Evolutionary conservation across 2,113 vertebrate species (phyloP).

Genomic region (Lates calcarifer): DNA sequence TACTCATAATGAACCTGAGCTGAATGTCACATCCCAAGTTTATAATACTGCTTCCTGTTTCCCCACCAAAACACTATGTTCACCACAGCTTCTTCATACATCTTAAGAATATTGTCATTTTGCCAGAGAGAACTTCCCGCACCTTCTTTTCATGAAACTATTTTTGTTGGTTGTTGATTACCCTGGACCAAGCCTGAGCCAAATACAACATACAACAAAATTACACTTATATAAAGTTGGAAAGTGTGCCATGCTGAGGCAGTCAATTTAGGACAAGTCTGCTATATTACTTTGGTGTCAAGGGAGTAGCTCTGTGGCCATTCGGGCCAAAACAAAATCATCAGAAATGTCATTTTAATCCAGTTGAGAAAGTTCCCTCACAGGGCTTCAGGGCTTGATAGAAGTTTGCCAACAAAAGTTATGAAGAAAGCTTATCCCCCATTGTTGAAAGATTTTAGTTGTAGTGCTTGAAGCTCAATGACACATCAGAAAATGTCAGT

Average conservation of each 20-base stretch:
- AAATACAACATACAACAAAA: slow-evolving; percentile 32
- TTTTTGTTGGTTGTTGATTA: slow-evolving; percentile 24
- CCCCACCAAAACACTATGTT: not conserved
- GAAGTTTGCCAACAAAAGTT: slow-evolving; percentile 21
- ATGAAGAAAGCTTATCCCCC: not conserved
- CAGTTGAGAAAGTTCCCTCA: slow-evolving; percentile 27
- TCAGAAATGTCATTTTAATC: slow-evolving; percentile 44
- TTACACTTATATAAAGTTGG: slow-evolving; percentile 27
- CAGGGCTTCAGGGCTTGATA: slow-evolving; percentile 19
- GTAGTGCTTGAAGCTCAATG: slow-evolving; percentile 12
- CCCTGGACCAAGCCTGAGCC: slow-evolving; percentile 14
- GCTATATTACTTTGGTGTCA: slow-evolving; percentile 47
- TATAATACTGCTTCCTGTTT: slow-evolving; percentile 43
- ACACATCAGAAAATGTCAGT: not conserved
- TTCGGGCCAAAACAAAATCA: slow-evolving; percentile 37
- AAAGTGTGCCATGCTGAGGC: slow-evolving; percentile 27
- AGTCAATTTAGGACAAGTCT: slow-evolving; percentile 19
- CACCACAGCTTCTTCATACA: not conserved
- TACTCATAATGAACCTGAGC: not conserved
- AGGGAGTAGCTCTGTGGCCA: slow-evolving; percentile 14
- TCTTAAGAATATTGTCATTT: not conserved
- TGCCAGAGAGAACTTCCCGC: not conserved
- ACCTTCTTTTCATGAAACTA: not conserved
- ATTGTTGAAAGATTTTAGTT: slow-evolving; percentile 13
- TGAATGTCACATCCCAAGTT: slow-evolving; percentile 29